Base-by-base conservation (phyloP, 2,113 vertebrate species). In the Takifugu bimaculatus region DNA sequence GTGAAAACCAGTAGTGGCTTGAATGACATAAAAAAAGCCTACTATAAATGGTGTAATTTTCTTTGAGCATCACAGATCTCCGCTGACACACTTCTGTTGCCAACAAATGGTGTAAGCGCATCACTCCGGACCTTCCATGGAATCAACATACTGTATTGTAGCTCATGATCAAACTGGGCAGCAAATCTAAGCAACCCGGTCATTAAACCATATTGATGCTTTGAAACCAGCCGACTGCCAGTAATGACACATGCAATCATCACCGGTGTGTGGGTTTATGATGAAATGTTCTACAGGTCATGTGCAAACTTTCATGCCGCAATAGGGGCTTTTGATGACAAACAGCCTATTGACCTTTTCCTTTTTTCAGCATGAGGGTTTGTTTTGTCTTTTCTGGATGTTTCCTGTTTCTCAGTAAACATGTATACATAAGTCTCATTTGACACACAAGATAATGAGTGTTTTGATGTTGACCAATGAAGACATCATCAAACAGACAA, bases 401-500 rank as follows among this genome's bases (percentile, higher is more conserved):
- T 5, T 20, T 43, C 26, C 12, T 53, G n/a, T 44, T 57, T 62
- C 14, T 13, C 20, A 15, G 26, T 50, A 54, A 61, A 50, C 35
- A 60, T 39, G 27, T 11, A 49, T 12, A 65, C 60, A 55, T 56
- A 32, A 25, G 10, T 51, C 2, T 63, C 43, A 13, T 10, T 39
- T 28, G 54, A 44, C 28, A 59, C 45, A 29, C 28, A 50, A 47
- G 48, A 62, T 9, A 29, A 20, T 60, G 13, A 26, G 43, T 32
- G 54, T 48, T 64, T 15, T 27, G 26, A 50, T 48, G 20, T 39
- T 39, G 42, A 56, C 52, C 12, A 49, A 65, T 70, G 26, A 48
- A 54, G 13, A 57, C 47, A 48, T 68, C n/a, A 58, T 61, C 64
- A 20, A 50, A 26, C 64, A 42, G 59, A 43, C 48, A 15, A 32